Evolutionary conservation across 2,888 invertebrate genomes (phyloP).

Genomic region (Ochropleura plecta): DNA sequence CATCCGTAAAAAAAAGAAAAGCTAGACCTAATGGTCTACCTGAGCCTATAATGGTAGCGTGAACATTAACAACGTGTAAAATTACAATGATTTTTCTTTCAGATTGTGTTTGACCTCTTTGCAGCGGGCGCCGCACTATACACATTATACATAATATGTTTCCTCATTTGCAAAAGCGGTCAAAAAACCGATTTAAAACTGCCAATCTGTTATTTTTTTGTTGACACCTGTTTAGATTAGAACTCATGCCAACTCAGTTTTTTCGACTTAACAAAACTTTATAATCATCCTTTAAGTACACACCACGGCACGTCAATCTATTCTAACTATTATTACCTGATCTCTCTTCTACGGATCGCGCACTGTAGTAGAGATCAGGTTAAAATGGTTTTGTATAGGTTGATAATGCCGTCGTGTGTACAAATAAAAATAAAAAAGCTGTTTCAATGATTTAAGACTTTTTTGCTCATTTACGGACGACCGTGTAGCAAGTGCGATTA

Average conservation of each 20-base stretch:
- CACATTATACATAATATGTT: not conserved
- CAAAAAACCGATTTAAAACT: not conserved
- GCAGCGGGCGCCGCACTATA: not conserved
- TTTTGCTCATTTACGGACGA: not conserved
- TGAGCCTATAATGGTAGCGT: too few species aligned
- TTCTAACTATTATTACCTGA: too few species aligned
- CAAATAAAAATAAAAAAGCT: not conserved
- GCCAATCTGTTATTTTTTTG: not conserved
- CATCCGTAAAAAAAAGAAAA: too few species aligned
- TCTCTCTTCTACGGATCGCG: too few species aligned
- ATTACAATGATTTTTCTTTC: not conserved
- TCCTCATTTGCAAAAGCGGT: too few species aligned
- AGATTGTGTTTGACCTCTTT: not conserved
- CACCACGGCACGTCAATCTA: too few species aligned
- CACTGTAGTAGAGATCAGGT: too few species aligned
- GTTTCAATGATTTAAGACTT: not conserved
- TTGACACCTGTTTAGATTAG: not conserved
- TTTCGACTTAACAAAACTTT: not conserved
- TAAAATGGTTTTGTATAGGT: too few species aligned
- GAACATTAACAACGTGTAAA: too few species aligned
- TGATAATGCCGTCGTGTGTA: too few species aligned
- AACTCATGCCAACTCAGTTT: not conserved
- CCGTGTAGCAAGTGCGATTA: not conserved
- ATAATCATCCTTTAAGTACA: not conserved
- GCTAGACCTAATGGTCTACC: too few species aligned